Base-by-base conservation (phyloP, 1,140 invertebrate genomes). In the Bicyclus anynana region DNA sequence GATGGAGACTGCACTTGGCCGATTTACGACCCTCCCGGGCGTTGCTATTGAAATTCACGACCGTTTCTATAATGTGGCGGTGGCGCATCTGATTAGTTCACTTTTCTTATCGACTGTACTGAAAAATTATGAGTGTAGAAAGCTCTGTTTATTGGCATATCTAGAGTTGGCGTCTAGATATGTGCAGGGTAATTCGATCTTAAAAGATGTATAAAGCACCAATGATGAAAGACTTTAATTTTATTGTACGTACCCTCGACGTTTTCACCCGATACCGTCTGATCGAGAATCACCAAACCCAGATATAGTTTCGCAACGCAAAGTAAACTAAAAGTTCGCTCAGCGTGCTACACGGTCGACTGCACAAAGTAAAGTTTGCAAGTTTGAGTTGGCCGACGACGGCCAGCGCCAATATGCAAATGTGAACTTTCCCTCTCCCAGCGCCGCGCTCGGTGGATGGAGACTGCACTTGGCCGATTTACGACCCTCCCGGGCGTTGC, bases 401-500 rank as follows among this genome's bases (percentile, higher is more conserved):
- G 72, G 79, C 72, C 75, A 76, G 75, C 29, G 37, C 37, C 37
- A 14, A 40, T 80, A 86, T 86, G 84, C 77, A 77, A 84, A 87
- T 84, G 75, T 70, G 70, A 78, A 84, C 84, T 87, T 84, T 84
- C 84, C 78, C 81, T 81, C 74, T 77, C 73, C 64, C 47, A 44
- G n/a, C 37, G 51, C 38, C 40, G 61, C 62, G 29, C 29, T 33
- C 12, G 56, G 64, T 63, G 62, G 65, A 53, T 53, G 56, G 65
- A 60, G 72, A 65, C 60, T 84, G 83, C 80, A 84, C 83, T 86
- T 83, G 81, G 83, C 80, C 81, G 83, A 86, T 84, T 86, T 86
- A 86, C 73, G 67, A 66, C 70, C 66, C 76, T 62, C 70, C 67
- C 65, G 53, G 63, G 68, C 60, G 69, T 73, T 62, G 69, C 76